Base-by-base conservation (phyloP, 2,797 vertebrate genomes). In the Neosilurus mollespiculum region DNA sequence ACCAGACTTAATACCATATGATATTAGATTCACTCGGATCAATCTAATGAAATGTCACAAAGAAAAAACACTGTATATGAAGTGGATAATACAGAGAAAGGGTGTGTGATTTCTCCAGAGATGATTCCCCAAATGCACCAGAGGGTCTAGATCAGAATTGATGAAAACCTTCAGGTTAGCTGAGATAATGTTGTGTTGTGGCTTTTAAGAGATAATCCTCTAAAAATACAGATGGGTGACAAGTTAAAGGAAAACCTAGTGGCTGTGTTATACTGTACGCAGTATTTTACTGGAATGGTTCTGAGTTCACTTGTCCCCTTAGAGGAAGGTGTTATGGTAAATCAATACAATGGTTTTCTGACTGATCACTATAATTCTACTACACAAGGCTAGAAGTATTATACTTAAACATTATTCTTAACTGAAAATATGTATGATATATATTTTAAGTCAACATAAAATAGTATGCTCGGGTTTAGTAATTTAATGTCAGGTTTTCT, bases 21-120 rank as follows among this genome's bases (percentile, higher is more conserved):
- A 73, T 77, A 64, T 77, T 83, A 82, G 86, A 79, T 84, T 64
- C 71, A 80, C 80, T 82, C 53, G 61, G 81, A 84, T 83, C 71
- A 88, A 86, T 72, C 53, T 70, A 83, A 79, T 79, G 81, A 88
- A 85, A 83, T 83, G 85, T 85, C 87, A 87, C 49, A 49, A 61
- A 51, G 75, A 72, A 76, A 80, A 86, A 82, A 80, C 86, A 89
- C 85, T 83, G 89, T 20, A 71, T 66, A 84, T 78, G 83, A 83
- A 83, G 88, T 90, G 85, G 84, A 64, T 65, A 80, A 88, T 87
- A 81, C 72, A 77, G 86, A 87, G 78, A 81, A 88, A 90, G 84
- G 77, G 85, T 59, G 84, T 37, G 54, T 62, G 54, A 87, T 91
- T 87, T 90, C 91, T 90, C 89, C 76, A 16, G 85, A 85, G 88